Base-by-base conservation (phyloP, 2,888 invertebrate genomes). In the Conistra vaccinii region DNA sequence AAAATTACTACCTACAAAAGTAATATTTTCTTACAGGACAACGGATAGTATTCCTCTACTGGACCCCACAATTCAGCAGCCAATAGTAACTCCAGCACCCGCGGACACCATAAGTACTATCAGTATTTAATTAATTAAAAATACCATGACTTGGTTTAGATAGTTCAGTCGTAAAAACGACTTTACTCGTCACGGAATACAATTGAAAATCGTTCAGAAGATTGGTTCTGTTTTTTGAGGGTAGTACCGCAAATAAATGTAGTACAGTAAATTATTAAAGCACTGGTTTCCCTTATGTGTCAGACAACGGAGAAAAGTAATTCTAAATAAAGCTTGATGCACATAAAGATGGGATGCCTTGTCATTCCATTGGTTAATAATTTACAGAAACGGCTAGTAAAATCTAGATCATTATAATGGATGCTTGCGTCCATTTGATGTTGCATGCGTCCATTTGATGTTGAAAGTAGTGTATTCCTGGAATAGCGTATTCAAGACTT, bases 101-200 rank as follows among this genome's bases (percentile, higher is more conserved):
- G 95, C 94, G 0, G 96, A 96, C 78, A 95, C 96, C 0, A 96
- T 96, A 76, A 96, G 96, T 90, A 96, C 96, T 2, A 96, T 96
- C 79, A 96, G 96, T 78, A 96, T 96, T 87, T 96, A 94, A 94
- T 88, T 65, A 9, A 39, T 58, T 48, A 12, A 7, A 12, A 5
- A 26, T n/a, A 29, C 29, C 23, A 45, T 20, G 32, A 61, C 29
- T 48, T 51, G 58, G 66, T 70, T 12, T 17, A 55, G n/a, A 58
- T n/a, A 45, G 58, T 62, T n/a, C 48, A 62, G 76, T 78, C 62
- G 76, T 60, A 57, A 48, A 72, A 69, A 63, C 63, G 76, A 69
- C 74, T 76, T 53, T 66, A 63, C 48, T 57, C 3, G 20, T 70
- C 42, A 45, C 10, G 17, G 14, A 48, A 72, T 42, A 77, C 48